Evolutionary conservation across 2,797 vertebrate species (phyloP), one percentile per base, ranked within the genome.

Genomic region (Lutjanus campechanus): DNA sequence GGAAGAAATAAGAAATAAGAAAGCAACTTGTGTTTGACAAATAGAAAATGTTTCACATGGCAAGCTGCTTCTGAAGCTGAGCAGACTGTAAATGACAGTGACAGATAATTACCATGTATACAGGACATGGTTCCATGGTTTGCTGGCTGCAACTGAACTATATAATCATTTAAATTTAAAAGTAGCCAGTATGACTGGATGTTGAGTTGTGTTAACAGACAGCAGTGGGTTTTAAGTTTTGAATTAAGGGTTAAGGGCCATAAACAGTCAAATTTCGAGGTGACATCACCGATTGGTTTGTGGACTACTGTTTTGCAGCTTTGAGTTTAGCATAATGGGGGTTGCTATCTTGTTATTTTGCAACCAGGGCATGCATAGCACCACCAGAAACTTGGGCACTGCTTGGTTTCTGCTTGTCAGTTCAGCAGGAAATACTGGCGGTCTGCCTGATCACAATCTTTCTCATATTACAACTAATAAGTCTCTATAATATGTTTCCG

Each of bases 1-100:
- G 58, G 11, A 36, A 36, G 3, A 36, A 36, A 5, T 36, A 36
- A 36, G 29, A 36, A 36, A 36, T 36, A 36, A 49, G 20, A 59
- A 67, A 49, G 10, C 41, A 2, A 7, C 17, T 66, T 44, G 7
- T 29, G 4, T n/a, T 19, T 1, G 5, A 44, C 47, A 40, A 9
- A 50, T 4, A 54, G 11, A 53, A 36, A 61, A 61, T 51, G 8
- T 51, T 22, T 22, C 19, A 7, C 15, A 40, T 56, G 44, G 59
- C 40, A 59, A 40, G 25, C 56, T 63, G 58, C 54, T 41, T 36
- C 3, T 4, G 1, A 47, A 25, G 40, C 62, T 60, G 17, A 65
- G 20, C 53, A 49, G 54, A 43, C 11, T 50, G 16, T 43, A 61
- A 76, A 68, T 2, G 7, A 51, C 66, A 67, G 17, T 58, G 44